phyloP scores from a whole-genome alignment of 2,888 invertebrate genomes.

The Galerucella nymphaeae region DNA sequence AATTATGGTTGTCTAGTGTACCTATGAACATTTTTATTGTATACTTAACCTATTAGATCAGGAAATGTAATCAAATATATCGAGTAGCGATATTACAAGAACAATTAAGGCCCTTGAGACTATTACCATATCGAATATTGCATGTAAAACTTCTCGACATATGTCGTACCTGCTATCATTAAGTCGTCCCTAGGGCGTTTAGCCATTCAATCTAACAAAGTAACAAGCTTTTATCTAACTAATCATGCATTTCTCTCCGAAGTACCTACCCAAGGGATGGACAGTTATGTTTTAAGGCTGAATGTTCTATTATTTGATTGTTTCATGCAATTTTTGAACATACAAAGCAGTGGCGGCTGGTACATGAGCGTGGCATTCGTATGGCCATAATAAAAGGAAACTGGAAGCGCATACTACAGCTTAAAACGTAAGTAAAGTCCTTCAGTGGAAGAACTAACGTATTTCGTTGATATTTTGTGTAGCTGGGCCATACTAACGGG shows the following conservation, averaged over 20 bases:
- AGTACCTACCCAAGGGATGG: conserved; percentile 32
- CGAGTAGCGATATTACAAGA: conserved; percentile 5
- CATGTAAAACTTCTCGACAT: conserved; percentile 43
- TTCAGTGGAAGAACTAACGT: too few relatives aligned
- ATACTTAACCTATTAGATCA: background rate
- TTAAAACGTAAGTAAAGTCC: too few relatives aligned
- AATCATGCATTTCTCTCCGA: conserved; percentile 32
- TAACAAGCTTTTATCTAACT: conserved; percentile 42
- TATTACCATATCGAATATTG: conserved; percentile 29
- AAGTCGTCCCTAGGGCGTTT: conserved; percentile 44
- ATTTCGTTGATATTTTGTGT: too few relatives aligned
- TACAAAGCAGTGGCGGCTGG: background rate
- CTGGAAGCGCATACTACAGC: too few relatives aligned
- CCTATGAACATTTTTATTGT: background rate
- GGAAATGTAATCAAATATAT: conserved; percentile 16
- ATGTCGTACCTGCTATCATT: conserved; percentile 52
- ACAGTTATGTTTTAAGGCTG: conserved; percentile 27
- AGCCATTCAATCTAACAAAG: conserved; percentile 48
- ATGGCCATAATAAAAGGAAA: too few relatives aligned
- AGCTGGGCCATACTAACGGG: too few relatives aligned
- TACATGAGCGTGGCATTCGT: too few relatives aligned
- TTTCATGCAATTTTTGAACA: background rate
- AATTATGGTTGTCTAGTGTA: too few relatives aligned
- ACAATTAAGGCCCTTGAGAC: conserved; percentile 26
- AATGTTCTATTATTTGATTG: conserved; percentile 14